phyloP scores from a whole-genome alignment of 2,113 vertebrate genomes.

The Indicator indicator region DNA sequence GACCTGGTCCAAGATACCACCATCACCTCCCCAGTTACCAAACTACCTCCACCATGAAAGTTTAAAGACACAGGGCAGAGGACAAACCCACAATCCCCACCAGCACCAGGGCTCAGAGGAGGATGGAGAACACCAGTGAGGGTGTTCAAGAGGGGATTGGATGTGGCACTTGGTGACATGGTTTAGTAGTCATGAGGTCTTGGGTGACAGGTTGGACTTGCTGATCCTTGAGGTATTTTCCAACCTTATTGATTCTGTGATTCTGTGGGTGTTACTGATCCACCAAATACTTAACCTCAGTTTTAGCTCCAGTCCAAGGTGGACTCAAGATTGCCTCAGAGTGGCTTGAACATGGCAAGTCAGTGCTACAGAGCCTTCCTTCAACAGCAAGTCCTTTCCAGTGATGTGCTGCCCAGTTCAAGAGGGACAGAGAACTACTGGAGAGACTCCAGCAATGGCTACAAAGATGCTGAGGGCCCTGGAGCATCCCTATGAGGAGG shows the following conservation, averaged over 20 bases:
- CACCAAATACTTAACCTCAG: not conserved
- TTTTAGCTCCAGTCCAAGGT: not conserved
- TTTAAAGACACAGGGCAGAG: rapidly evolving
- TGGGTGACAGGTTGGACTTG: too few relatives aligned
- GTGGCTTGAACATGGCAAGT: rapidly evolving
- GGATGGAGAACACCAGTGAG: not conserved
- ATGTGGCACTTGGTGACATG: too few relatives aligned
- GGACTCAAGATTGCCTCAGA: not conserved
- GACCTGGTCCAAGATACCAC: not conserved
- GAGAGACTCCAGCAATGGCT: not conserved
- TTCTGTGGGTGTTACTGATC: not conserved
- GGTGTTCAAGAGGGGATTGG: too few relatives aligned
- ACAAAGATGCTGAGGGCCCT: not conserved
- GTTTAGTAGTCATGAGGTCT: too few relatives aligned
- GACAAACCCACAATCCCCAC: not conserved
- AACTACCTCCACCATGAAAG: rapidly evolving
- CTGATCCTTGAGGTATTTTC: too few relatives aligned
- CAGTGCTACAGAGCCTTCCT: not conserved
- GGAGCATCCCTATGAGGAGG: not conserved
- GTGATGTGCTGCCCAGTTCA: not conserved
- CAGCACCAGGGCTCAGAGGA: not conserved
- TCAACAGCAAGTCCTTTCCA: not conserved
- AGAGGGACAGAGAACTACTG: not conserved
- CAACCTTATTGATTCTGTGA: too few relatives aligned
- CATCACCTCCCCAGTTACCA: not conserved